These are phyloP conservation scores for Eristalinus aeneus DNA, from an alignment of 2,888 invertebrate genomes.

Conservation along the genomic window DNA sequence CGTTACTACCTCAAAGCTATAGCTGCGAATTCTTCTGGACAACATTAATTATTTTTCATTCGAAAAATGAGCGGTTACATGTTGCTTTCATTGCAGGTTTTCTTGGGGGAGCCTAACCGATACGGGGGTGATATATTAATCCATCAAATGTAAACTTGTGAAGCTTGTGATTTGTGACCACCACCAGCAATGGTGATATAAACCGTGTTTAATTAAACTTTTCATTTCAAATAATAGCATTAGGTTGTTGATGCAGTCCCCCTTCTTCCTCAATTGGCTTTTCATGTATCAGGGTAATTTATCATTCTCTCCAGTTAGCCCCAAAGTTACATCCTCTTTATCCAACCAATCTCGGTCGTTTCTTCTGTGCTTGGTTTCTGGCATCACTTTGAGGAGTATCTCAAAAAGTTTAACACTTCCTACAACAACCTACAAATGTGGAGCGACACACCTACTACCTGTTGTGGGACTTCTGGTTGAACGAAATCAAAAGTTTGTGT, in stretches of 20 bases:
- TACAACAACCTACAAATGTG: not conserved
- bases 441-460: not conserved
- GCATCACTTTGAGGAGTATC: constrained; percentile 7
- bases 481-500: constrained; percentile 50
- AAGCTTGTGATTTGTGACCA: constrained; percentile 20
- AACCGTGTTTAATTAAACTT: constrained; percentile 40
- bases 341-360: not conserved
- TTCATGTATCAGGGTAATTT: constrained; percentile 25
- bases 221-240: constrained; percentile 46
- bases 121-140: too few species aligned
- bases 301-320: constrained; percentile 1
- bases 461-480: constrained; percentile 2
- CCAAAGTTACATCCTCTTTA: constrained; percentile 1
- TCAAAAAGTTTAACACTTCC: constrained; percentile 14
- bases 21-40: too few species aligned
- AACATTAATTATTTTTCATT: too few species aligned
- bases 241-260: constrained; percentile 51
- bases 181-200: not conserved
- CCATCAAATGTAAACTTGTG: not conserved
- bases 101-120: too few species aligned
- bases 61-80: too few species aligned
- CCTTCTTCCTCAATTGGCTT: constrained; percentile 19
- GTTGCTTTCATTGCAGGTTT: too few species aligned
- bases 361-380: not conserved
- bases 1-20: too few species aligned